Base-by-base conservation (phyloP, 2,888 invertebrate genomes). In the Alloplasta piceator region DNA sequence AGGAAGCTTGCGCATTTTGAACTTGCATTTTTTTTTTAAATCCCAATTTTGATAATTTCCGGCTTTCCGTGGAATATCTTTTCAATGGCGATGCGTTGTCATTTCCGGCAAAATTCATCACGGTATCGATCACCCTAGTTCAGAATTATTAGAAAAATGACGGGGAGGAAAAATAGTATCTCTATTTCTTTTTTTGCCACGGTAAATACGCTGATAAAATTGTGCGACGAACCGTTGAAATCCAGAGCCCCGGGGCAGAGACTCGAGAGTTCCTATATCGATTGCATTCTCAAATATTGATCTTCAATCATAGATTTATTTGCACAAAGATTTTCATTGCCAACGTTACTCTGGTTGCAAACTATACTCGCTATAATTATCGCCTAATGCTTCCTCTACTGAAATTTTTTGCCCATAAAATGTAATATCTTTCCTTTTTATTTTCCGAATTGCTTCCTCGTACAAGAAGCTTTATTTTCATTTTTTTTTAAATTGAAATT, bases 211-310 rank as follows among this genome's bases (percentile, higher is more conserved):
- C 14, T 9, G 75, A 80, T 80, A 76, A 72, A 60, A n/a, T 26
- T 38, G 36, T 43, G 36, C 39, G 67, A 50, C 61, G n/a, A 61
- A 38, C 41, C 14, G 52, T 66, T 1, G 9, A 6, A 6, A n/a
- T 4, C 16, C 38, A 36, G 63, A 43, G 36, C n/a, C 14, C 9
- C 12, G 55, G 16, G 43, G 48, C 48, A 61, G 1, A 26, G 6
- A 3, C n/a, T 6, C 12, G 56, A 64, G 38, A 72, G 66, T 72
- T 72, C 76, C 76, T 71, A 76, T 72, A 80, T 76, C 80, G 76
- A 80, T 80, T 76, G 71, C 76, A 36, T 72, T 72, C 67, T 50
- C 80, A 80, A 80, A 80, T 80, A 76, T 80, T 80, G 60, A 71
- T 46, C 46, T 67, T 48, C 55, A 67, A 66, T 76, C 41, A 39